Base-by-base conservation (phyloP, 1,140 invertebrate genomes). In the Heliothis virescens region DNA sequence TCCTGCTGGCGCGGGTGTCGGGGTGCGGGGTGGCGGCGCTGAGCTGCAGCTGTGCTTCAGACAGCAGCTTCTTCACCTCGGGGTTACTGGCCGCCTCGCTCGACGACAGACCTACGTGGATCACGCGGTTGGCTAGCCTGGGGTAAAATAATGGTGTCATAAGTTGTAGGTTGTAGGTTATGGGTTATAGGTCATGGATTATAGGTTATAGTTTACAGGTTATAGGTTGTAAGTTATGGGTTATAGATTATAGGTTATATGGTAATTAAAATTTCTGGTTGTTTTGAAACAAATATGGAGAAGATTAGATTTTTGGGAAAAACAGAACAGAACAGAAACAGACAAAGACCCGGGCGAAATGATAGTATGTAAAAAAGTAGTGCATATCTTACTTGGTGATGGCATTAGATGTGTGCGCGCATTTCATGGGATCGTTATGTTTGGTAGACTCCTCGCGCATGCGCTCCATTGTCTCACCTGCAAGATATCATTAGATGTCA, bases 21-120 rank as follows among this genome's bases (percentile, higher is more conserved):
- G 99, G 99, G 57, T 98, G 97, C 34, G 98, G 97, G 78, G 99
- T 97, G 79, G 96, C 98, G 62, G 96, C 96, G 92, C 98, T 97
- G 34, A 99, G 95, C 74, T 96, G 92, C 83, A 97, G 96, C 3
- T 98, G 96, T 47, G 99, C 97, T n/a, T 96, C 95, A 87, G 97
- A 97, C 0, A 99, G 96, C 62, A 97, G 96, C 3, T 97, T 96
- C 63, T 98, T 98, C 92, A 99, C 99, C 18, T 96, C 94, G 0
- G 98, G 98, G 95, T 99, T 99, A 91, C 99, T 98, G 21, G 98
- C 98, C 89, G 99, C 99, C 79, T 99, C 98, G 52, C 97, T 97
- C 90, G 99, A 99, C 90, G 99, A 98, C 92, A 99, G 98, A 15
- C 98, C 98, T 0, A 99, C 98, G 87, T 99, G 96, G 52, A 99